phyloP scores from a whole-genome alignment of 2,888 invertebrate genomes.

The Neelides folsomi region DNA sequence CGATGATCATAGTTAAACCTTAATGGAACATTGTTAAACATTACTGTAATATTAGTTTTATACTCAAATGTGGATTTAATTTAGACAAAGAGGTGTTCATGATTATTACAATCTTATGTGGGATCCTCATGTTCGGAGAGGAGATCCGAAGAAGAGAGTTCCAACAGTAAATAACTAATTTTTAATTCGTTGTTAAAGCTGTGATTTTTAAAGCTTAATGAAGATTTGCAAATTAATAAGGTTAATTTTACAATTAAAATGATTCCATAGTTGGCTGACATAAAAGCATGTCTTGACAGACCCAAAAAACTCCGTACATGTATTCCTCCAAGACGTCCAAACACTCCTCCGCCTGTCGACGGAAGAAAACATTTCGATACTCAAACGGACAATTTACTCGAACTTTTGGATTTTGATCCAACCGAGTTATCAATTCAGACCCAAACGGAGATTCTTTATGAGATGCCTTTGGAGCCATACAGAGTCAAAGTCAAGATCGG shows the following conservation, averaged over 20 bases:
- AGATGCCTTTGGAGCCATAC: constrained; percentile 8
- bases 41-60: neutral
- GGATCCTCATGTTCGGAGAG: constrained; percentile 16
- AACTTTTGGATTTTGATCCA: constrained; percentile 15
- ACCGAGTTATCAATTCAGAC: constrained; percentile 9
- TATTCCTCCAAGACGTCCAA: too few species aligned
- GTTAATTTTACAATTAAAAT: too few species aligned
- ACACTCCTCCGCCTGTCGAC: constrained; percentile 7
- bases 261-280: neutral
- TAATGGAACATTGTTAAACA: too few species aligned
- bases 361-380: neutral
- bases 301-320: too few species aligned
- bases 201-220: neutral
- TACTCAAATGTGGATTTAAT: constrained; percentile 2
- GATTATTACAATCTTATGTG: constrained; percentile 18
- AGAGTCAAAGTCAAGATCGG: constrained; percentile 16
- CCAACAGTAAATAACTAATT: neutral
- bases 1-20: too few species aligned
- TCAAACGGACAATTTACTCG: constrained; percentile 19
- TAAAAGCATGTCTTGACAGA: too few species aligned
- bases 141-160: constrained; percentile 1
- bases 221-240: constrained; percentile 2
- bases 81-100: constrained; percentile 10
- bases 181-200: neutral
- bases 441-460: constrained; percentile 15